Conservation (phyloP, 2,888 invertebrate species). For the Acronicta aceris region DNA sequence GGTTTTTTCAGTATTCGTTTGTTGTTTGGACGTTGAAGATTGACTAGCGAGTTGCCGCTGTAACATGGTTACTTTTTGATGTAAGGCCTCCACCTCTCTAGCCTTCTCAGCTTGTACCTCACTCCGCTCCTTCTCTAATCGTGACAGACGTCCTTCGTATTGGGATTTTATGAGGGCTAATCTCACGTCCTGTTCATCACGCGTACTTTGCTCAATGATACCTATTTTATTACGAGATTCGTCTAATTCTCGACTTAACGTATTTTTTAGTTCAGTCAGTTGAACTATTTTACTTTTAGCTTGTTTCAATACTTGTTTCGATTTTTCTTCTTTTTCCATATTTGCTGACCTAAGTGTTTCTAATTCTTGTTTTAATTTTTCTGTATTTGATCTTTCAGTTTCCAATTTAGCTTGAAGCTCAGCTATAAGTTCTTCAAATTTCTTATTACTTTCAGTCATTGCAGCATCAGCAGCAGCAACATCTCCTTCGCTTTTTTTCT, state of each 20-base stretch:
- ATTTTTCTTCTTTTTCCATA: conserved; percentile 91
- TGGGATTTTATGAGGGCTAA: conserved; percentile 91
- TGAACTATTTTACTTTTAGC: conserved; percentile 93
- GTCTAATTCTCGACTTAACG: conserved; percentile 89
- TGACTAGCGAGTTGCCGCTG: conserved; percentile 93
- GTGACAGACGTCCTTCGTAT: conserved; percentile 91
- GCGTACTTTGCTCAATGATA: conserved; percentile 85
- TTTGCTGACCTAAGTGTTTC: conserved; percentile 89
- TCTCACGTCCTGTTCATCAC: conserved; percentile 89
- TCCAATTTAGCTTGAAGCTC: conserved; percentile 82
- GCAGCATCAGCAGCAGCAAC: conserved; percentile 84
- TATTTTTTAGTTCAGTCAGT: conserved; percentile 92
- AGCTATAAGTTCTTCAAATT: conserved; percentile 83
- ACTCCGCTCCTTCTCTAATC: conserved; percentile 92
- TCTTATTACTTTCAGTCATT: conserved; percentile 84
- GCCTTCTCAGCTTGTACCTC: conserved; percentile 90
- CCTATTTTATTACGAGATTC: conserved; percentile 86
- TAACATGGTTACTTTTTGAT: conserved; percentile 91
- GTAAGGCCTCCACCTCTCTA: conserved; percentile 92
- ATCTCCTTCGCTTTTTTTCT: conserved; percentile 88
- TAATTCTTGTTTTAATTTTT: conserved; percentile 91
- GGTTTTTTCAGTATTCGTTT: conserved; percentile 88
- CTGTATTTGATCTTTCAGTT: conserved; percentile 89
- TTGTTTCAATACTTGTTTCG: conserved; percentile 91
- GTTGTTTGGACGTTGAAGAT: conserved; percentile 91